Evolutionary conservation across 2,113 vertebrate genomes (phyloP).

Genomic region (Verasper variegatus): DNA sequence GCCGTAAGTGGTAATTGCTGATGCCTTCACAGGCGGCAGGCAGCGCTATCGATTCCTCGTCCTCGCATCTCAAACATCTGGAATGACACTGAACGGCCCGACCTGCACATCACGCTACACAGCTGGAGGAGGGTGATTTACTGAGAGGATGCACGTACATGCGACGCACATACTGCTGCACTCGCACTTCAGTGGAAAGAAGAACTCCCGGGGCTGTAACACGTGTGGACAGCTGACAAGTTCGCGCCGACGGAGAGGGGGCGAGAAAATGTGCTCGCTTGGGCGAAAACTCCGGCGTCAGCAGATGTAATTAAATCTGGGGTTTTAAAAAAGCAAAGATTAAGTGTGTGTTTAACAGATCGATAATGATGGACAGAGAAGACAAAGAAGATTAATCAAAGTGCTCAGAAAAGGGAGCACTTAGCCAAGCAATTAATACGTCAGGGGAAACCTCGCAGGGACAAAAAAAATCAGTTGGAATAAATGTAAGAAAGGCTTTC

Average conservation of each 20-base stretch:
- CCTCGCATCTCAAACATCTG: constrained; percentile 57
- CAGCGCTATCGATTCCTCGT: constrained; percentile 61
- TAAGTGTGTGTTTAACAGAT: constrained; percentile 72
- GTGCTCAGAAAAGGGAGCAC: constrained; percentile 64
- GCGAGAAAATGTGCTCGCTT: neutral
- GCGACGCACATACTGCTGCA: constrained; percentile 8
- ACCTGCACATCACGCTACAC: neutral
- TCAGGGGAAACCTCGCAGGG: constrained; percentile 52
- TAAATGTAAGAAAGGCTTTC: constrained; percentile 60
- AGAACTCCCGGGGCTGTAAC: constrained; percentile 32
- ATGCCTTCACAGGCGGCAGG: constrained; percentile 48
- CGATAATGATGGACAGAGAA: constrained; percentile 72
- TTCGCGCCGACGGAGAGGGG: neutral
- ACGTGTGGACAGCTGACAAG: constrained; percentile 46
- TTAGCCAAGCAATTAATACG: constrained; percentile 72
- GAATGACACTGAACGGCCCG: constrained; percentile 37
- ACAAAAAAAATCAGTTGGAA: constrained; percentile 47
- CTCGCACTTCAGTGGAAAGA: neutral
- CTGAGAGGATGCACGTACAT: neutral
- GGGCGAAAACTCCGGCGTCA: constrained; percentile 27
- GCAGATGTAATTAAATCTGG: constrained; percentile 66
- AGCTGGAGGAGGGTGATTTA: constrained; percentile 19
- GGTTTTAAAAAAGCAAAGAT: constrained; percentile 60
- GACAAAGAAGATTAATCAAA: constrained; percentile 75
- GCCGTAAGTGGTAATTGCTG: constrained; percentile 66